Percentiles rank a stretch among this genome's conserved stretches.
These are phyloP conservation scores for Mizuhopecten yessoensis DNA, from an alignment of 1,140 invertebrate genomes.

Conservation along the genomic window DNA sequence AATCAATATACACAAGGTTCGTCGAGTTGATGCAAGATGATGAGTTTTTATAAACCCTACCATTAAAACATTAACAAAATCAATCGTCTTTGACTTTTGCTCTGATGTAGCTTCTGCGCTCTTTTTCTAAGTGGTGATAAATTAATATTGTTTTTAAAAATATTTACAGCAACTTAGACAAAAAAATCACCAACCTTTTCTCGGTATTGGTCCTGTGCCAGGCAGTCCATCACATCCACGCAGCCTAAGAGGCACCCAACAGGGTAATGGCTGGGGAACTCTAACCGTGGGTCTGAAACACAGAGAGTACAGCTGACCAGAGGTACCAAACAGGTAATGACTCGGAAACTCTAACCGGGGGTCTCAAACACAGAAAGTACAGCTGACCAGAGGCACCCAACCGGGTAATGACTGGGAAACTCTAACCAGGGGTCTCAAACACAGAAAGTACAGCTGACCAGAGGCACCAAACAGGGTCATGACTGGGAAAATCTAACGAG, in stretches of 20 bases:
- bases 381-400: slow-evolving; percentile 90
- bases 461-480: slow-evolving; percentile 93
- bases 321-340: slow-evolving; percentile 90
- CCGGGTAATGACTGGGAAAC: slow-evolving; percentile 88
- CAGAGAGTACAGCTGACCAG: not conserved
- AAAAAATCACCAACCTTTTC: slow-evolving; percentile 78
- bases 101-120: too few relatives aligned
- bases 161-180: not conserved
- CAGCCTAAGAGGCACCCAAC: slow-evolving; percentile 94
- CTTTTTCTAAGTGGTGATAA: not conserved
- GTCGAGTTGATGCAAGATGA: too few relatives aligned
- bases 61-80: too few relatives aligned
- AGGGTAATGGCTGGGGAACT: slow-evolving; percentile 87
- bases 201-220: slow-evolving; percentile 93
- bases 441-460: slow-evolving; percentile 85
- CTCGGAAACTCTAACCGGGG: slow-evolving; percentile 73
- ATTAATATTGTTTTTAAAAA: not conserved
- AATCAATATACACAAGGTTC: too few relatives aligned
- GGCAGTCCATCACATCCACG: slow-evolving; percentile 92
- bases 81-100: too few relatives aligned
- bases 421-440: slow-evolving; percentile 72
- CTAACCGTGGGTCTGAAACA: slow-evolving; percentile 71
- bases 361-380: slow-evolving; percentile 68
- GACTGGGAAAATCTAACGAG: slow-evolving; percentile 73
- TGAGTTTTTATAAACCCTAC: too few relatives aligned